Conservation (phyloP, 2,797 vertebrate genomes). For the Atherinosoma microstoma region DNA sequence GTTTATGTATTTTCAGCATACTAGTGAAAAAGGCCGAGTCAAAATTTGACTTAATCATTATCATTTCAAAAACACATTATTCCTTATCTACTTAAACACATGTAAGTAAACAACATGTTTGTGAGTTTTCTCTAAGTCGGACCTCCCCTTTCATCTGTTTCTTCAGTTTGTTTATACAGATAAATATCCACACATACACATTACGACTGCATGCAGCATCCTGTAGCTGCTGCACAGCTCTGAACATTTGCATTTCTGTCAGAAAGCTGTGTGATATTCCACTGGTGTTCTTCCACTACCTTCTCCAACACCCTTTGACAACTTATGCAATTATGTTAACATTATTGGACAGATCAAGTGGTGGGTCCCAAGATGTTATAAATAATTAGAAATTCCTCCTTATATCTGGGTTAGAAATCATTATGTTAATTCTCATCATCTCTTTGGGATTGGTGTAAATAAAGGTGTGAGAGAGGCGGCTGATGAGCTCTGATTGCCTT, state of each 20-base stretch:
- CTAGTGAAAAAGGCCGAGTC: constrained; percentile 5
- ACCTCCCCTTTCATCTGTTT: not conserved
- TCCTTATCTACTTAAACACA: constrained; percentile 14
- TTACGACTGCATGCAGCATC: constrained; percentile 32
- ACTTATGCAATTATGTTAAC: constrained; percentile 89
- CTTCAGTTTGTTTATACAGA: not conserved
- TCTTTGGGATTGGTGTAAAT: constrained; percentile 85
- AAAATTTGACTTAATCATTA: constrained; percentile 36
- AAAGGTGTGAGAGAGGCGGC: constrained; percentile 83
- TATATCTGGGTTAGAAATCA: constrained; percentile 88
- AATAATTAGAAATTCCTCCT: constrained; percentile 88
- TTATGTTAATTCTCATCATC: constrained; percentile 84
- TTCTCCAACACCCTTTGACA: constrained; percentile 79
- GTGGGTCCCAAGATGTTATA: constrained; percentile 87
- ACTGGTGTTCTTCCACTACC: constrained; percentile 63
- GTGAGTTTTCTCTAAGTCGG: not conserved
- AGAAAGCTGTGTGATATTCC: constrained; percentile 71
- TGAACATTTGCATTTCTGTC: constrained; percentile 60
- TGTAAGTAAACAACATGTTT: not conserved
- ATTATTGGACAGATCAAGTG: constrained; percentile 87
- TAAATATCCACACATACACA: constrained; percentile 9
- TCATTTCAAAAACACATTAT: constrained; percentile 20
- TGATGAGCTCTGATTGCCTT: constrained; percentile 84
- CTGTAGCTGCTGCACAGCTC: constrained; percentile 27
- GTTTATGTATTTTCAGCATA: constrained; percentile 24